These are phyloP conservation scores for Pygoscelis adeliae DNA, from an alignment of 2,113 vertebrate species.

Conservation along the genomic window DNA sequence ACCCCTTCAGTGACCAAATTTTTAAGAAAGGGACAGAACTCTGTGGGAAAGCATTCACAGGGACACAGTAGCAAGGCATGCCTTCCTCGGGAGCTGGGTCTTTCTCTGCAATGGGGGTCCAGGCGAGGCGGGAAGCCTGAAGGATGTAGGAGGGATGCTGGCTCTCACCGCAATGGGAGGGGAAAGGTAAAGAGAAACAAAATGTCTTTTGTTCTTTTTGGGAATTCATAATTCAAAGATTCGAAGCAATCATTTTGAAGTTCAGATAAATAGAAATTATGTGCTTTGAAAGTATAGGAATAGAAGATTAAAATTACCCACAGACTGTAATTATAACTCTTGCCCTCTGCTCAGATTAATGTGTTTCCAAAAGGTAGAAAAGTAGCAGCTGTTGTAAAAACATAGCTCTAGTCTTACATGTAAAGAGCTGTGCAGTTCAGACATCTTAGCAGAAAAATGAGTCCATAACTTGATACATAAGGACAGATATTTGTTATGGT, in stretches of 20 bases:
- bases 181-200: background rate
- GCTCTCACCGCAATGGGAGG: background rate
- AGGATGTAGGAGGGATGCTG: background rate
- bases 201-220: background rate
- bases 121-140: background rate
- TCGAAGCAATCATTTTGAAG: background rate
- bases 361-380: background rate
- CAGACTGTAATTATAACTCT: constrained; percentile 1
- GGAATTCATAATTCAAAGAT: background rate
- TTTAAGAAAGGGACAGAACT: background rate
- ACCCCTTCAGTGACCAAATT: background rate
- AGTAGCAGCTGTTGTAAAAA: background rate
- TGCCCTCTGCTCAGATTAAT: background rate
- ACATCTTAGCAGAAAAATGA: background rate
- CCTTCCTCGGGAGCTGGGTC: background rate
- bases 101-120: fast-evolving
- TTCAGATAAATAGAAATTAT: constrained; percentile 31
- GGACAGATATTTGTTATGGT: background rate
- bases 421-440: background rate
- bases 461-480: background rate
- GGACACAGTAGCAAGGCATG: background rate
- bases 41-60: background rate
- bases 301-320: constrained; percentile 5
- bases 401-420: background rate
- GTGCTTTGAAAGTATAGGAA: background rate